These are phyloP conservation scores for Eupithecia subumbrata DNA, from an alignment of 2,888 invertebrate species.

Conservation along the genomic window DNA sequence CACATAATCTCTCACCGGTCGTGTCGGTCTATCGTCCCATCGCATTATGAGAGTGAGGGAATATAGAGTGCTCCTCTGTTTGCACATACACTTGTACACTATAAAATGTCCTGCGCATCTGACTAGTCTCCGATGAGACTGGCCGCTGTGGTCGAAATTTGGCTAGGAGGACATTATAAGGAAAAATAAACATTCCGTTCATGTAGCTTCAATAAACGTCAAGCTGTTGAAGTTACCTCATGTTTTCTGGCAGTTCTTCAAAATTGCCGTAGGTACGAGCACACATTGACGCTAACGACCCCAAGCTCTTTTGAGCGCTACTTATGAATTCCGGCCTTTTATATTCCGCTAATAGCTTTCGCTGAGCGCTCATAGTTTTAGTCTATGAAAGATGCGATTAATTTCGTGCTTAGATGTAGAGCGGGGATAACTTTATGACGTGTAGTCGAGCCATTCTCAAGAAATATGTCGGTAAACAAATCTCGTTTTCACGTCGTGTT, in stretches of 20 bases:
- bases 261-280: conserved; percentile 36
- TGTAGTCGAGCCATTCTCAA: not conserved
- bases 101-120: too few species aligned
- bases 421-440: conserved; percentile 37
- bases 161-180: too few species aligned
- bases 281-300: conserved; percentile 44
- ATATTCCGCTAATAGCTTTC: conserved; percentile 60
- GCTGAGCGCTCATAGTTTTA: conserved; percentile 46
- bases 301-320: conserved; percentile 45
- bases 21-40: too few species aligned
- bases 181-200: not conserved
- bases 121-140: too few species aligned
- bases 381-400: conserved; percentile 50
- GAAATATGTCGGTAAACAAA: too few species aligned
- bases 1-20: too few species aligned
- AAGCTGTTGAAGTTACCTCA: conserved; percentile 17
- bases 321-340: conserved; percentile 61
- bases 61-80: too few species aligned
- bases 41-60: too few species aligned
- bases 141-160: too few species aligned
- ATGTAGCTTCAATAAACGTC: not conserved
- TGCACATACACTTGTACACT: too few species aligned
- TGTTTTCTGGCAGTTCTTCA: conserved; percentile 31
- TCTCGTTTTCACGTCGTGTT: too few species aligned
- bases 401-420: conserved; percentile 46